A percentile compares a stretch with the other conserved stretches of the same genome.
Conservation (phyloP, 2,797 vertebrate species). For the Dendrocincla fuliginosa region DNA sequence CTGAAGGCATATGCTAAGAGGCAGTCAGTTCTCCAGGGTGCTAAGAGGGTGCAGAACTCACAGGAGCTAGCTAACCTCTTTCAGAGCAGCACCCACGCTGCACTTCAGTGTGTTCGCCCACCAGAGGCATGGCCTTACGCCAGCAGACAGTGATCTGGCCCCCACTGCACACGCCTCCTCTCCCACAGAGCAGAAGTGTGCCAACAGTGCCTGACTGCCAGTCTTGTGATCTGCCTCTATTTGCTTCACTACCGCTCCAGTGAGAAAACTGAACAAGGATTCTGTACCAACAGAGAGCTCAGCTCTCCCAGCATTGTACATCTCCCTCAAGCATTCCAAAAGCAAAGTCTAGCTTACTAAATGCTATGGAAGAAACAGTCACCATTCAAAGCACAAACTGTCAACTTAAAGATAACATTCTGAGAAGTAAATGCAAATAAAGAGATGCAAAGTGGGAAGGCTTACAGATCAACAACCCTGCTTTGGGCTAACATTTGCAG, state of each 20-base stretch:
- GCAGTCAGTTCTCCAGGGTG: neutral
- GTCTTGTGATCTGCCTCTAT: neutral
- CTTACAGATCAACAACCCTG: neutral
- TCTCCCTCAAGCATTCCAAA: neutral
- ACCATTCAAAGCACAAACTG: neutral
- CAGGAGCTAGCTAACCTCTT: neutral
- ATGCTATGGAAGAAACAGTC: neutral
- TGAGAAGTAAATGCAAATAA: neutral
- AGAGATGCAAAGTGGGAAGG: neutral
- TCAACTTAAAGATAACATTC: neutral
- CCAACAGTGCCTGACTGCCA: neutral
- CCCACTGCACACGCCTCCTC: neutral
- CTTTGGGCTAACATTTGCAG: neutral
- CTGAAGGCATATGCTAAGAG: neutral
- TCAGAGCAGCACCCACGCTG: neutral
- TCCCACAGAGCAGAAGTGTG: neutral
- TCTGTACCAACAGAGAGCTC: neutral
- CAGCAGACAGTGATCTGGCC: neutral
- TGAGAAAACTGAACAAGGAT: neutral
- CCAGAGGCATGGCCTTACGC: rapidly evolving
- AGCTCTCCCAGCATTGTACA: neutral
- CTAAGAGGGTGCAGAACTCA: neutral
- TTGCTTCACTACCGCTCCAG: rapidly evolving
- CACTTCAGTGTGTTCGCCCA: neutral
- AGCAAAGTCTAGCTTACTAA: neutral